Conservation (phyloP, 2,797 vertebrate species). For the Macroramphosus scolopax region DNA sequence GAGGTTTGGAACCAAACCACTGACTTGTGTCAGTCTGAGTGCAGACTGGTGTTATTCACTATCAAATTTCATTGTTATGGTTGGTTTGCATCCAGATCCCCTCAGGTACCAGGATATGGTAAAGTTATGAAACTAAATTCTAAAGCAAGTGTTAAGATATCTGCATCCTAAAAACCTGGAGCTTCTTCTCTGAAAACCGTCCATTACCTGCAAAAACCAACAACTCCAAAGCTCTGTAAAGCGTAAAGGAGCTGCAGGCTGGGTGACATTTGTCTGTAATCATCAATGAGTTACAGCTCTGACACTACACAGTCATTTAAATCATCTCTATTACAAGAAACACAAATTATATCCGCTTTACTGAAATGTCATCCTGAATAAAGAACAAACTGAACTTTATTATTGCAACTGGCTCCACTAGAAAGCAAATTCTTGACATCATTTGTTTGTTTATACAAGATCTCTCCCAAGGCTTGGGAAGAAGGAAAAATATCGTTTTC, state of each 20-base stretch:
- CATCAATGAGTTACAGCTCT: slow-evolving; percentile 2
- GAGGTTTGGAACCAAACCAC: too few relatives aligned
- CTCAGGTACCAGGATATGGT: too few relatives aligned
- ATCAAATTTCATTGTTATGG: neutral
- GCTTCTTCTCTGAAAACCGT: too few relatives aligned
- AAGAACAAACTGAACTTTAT: slow-evolving; percentile 70
- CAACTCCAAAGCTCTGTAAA: too few relatives aligned
- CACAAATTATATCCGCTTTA: slow-evolving; percentile 23
- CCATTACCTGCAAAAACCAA: too few relatives aligned
- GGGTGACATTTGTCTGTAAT: neutral
- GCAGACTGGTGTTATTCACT: neutral
- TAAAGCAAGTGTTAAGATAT: too few relatives aligned
- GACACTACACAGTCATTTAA: neutral
- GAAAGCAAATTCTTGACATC: slow-evolving; percentile 74
- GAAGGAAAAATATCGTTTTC: slow-evolving; percentile 61
- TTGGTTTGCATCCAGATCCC: neutral
- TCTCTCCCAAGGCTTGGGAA: slow-evolving; percentile 65
- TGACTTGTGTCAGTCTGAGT: neutral
- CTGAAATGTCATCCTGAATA: slow-evolving; percentile 71
- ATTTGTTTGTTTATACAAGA: slow-evolving; percentile 76
- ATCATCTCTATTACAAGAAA: neutral
- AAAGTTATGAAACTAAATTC: too few relatives aligned
- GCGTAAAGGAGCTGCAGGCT: too few relatives aligned
- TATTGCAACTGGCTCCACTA: slow-evolving; percentile 55
- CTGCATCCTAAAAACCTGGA: too few relatives aligned